A percentile compares a stretch with the other conserved stretches of the same genome.
Conservation (phyloP, 2,797 vertebrate species). For the Tenualosa ilisha region DNA sequence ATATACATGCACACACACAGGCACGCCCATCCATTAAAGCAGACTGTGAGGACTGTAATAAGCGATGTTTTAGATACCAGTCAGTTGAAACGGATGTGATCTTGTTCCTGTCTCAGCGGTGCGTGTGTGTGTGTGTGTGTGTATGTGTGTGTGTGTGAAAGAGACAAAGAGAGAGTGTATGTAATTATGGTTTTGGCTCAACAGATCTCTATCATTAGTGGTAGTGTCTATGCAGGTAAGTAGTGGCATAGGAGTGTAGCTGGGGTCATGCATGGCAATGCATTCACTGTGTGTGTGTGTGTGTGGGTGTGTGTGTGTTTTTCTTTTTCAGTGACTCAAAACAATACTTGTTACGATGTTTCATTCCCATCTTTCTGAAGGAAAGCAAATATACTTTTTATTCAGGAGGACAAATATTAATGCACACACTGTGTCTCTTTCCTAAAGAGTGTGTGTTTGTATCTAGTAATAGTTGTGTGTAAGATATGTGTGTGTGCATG, state of each 20-base stretch:
- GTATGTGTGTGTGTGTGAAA: neutral
- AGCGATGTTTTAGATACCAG: conserved; percentile 16
- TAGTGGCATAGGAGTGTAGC: neutral
- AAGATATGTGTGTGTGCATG: neutral
- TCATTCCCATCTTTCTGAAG: neutral
- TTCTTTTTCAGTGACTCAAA: neutral
- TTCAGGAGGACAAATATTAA: neutral
- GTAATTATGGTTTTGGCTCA: conserved; percentile 16
- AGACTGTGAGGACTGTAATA: neutral
- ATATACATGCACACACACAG: neutral
- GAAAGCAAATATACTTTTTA: neutral
- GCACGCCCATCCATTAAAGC: conserved; percentile 15
- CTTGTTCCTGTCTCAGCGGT: conserved; percentile 8
- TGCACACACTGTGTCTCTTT: neutral
- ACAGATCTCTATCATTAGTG: neutral
- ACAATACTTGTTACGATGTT: neutral
- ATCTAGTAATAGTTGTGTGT: neutral
- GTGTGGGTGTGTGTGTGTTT: neutral
- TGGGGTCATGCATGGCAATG: neutral
- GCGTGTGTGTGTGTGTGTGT: conserved; percentile 16
- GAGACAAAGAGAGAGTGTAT: neutral
- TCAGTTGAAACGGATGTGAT: neutral
- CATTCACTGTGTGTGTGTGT: neutral
- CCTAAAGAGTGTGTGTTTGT: neutral
- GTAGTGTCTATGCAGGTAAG: conserved; percentile 4